Base-by-base conservation (phyloP, 2,797 vertebrate species). In the Nannoperca australis region DNA sequence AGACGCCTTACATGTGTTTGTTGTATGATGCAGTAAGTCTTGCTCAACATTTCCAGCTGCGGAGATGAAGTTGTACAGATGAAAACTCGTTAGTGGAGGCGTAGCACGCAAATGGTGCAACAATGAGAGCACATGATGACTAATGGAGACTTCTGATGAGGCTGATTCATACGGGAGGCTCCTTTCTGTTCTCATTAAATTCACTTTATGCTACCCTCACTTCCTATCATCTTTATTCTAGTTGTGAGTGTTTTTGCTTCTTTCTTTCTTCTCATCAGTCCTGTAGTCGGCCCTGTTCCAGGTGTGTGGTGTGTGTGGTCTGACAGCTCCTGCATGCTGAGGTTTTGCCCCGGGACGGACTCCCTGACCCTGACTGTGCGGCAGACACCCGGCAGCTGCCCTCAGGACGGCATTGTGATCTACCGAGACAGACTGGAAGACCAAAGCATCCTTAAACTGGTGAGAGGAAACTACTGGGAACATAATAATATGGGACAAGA, bases 401-500 rank as follows among this genome's bases (percentile, higher is more conserved):
- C 95, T 85, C 91, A 95, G 78, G 91, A 91, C 0, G 87, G 90
- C 63, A 90, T 97, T 72, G 76, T 87, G 59, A 79, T 96, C 73
- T 96, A 96, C 79, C 93, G 94, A 87, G 95, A 95, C 85, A 94
- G 90, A 84, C 93, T 94, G 58, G 91, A 79, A 90, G 95, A 96
- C 78, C 85, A 79, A 64, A 30, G 85, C 75, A 85, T 95, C 78
- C 91, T 94, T 72, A 79, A 90, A 77, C 87, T 92, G 96, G 97
- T 97, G 84, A 89, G 90, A 67, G 24, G 10, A 65, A 76, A 80
- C 34, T 1, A 9, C 7, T 13, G 2, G 38, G 3, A 72, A 17
- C n/a, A 22, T 32, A 24, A 45, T 2, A 10, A 76, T 17, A 8
- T 14, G 13, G 32, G 24, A 42, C 17, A n/a, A 15, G 56, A 34